phyloP scores from a whole-genome alignment of 2,797 vertebrate species.

The Sebastes flavidus region DNA sequence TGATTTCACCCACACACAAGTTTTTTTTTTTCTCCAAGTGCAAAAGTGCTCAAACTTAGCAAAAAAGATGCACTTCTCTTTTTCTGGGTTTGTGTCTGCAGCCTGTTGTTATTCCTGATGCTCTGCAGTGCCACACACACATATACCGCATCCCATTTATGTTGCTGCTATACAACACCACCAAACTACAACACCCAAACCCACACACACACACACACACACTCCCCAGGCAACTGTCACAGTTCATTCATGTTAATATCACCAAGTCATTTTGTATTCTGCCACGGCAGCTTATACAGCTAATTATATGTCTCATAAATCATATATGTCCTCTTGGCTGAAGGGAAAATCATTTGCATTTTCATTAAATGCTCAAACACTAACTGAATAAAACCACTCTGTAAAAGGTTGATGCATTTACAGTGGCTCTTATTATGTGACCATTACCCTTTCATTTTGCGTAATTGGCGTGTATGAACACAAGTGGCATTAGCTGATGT shows the following conservation, averaged over 20 bases:
- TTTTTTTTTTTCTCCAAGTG: not conserved
- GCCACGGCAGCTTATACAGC: constrained; percentile 72
- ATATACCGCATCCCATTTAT: constrained; percentile 37
- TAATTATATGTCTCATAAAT: constrained; percentile 75
- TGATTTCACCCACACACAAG: not conserved
- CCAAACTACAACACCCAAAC: constrained; percentile 14
- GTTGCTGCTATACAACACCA: constrained; percentile 26
- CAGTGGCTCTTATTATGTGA: constrained; percentile 28
- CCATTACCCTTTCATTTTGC: constrained; percentile 14
- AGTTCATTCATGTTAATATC: constrained; percentile 71
- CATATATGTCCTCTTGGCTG: constrained; percentile 61
- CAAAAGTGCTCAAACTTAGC: constrained; percentile 26
- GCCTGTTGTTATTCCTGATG: constrained; percentile 56
- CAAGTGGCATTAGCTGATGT: not conserved
- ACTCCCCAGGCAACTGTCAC: constrained; percentile 63
- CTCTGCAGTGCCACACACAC: constrained; percentile 53
- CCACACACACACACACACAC: constrained; percentile 3
- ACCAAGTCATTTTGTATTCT: constrained; percentile 73
- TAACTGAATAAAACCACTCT: constrained; percentile 45
- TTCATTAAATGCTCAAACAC: constrained; percentile 49
- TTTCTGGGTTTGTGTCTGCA: constrained; percentile 39
- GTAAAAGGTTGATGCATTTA: constrained; percentile 55
- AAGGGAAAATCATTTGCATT: constrained; percentile 67
- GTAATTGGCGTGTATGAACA: constrained; percentile 10
- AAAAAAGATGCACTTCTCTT: not conserved